Percentiles rank a stretch among this genome's conserved stretches.
Evolutionary conservation across 2,113 vertebrate species (phyloP).

Genomic region (Equus przewalskii): DNA sequence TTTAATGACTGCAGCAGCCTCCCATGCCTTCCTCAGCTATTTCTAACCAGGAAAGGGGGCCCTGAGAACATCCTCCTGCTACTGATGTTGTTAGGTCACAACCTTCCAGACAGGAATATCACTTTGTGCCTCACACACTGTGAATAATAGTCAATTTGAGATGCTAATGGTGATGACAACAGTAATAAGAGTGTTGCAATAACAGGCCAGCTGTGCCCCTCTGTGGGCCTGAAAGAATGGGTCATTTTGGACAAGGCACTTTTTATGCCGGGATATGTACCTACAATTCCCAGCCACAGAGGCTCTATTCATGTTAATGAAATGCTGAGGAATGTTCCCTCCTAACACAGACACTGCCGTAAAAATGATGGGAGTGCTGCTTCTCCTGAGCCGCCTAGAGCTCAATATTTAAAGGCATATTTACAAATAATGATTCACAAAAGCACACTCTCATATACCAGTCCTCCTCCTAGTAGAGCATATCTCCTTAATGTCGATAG

Average conservation of each 20-base stretch:
- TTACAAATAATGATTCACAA: not conserved
- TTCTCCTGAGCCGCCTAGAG: not conserved
- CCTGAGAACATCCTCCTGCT: not conserved
- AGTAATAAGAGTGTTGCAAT: not conserved
- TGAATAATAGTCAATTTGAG: slow-evolving; percentile 53
- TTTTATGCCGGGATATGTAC: not conserved
- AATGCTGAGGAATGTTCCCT: not conserved
- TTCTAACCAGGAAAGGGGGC: not conserved
- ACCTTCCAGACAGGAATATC: slow-evolving; percentile 11
- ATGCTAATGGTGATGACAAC: slow-evolving; percentile 34
- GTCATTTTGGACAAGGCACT: slow-evolving; percentile 37
- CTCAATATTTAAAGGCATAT: not conserved
- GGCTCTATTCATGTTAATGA: not conserved
- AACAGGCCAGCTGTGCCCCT: slow-evolving; percentile 25
- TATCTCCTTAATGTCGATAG: not conserved
- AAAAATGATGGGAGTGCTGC: not conserved
- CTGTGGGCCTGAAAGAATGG: not conserved
- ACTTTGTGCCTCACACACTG: not conserved
- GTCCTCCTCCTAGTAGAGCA: fast-evolving
- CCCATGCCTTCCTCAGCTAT: not conserved
- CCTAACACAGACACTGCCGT: not conserved
- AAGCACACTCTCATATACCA: not conserved
- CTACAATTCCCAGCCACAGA: not conserved
- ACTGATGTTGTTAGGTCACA: not conserved
- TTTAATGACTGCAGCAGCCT: not conserved